These are phyloP conservation scores for Chaetogeoica ovagalla DNA, from an alignment of 2,888 invertebrate genomes.

Conservation along the genomic window DNA sequence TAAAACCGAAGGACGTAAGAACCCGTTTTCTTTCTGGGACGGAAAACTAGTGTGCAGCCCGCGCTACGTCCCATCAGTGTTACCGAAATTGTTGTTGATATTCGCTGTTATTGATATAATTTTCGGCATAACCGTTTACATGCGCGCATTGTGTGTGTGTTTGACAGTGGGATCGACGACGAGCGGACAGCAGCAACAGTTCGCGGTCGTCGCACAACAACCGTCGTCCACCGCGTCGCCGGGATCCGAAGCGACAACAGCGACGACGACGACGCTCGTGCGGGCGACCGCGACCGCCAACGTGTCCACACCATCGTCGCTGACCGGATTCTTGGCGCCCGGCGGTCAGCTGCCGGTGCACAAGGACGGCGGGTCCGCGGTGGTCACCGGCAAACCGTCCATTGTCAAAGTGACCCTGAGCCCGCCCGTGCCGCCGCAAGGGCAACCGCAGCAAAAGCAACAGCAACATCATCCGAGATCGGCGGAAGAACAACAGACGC, in stretches of 20 bases:
- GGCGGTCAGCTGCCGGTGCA: constrained; percentile 63
- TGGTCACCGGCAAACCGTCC: constrained; percentile 58
- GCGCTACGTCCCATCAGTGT: no score
- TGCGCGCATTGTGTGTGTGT: no score
- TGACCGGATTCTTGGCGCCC: constrained; percentile 69
- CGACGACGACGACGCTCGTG: background rate
- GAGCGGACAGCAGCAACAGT: constrained; percentile 8
- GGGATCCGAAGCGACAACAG: background rate
- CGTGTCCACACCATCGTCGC: constrained; percentile 60
- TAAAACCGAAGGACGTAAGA: no score
- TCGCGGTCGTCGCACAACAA: background rate
- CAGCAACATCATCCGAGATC: constrained; percentile 56
- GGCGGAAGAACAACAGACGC: constrained; percentile 33
- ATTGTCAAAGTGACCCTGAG: constrained; percentile 60
- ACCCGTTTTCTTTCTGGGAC: no score
- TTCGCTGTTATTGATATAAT: no score
- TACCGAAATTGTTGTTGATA: no score
- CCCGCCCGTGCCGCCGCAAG: constrained; percentile 54
- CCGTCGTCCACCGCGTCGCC: background rate
- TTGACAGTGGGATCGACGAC: constrained; percentile 4
- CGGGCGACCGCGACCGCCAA: background rate
- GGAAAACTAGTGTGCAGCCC: no score
- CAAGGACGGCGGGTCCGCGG: constrained; percentile 59
- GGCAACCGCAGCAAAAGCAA: constrained; percentile 49
- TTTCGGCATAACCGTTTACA: no score